Evolutionary conservation across 1,140 invertebrate species (phyloP).

Genomic region (Homarus americanus): DNA sequence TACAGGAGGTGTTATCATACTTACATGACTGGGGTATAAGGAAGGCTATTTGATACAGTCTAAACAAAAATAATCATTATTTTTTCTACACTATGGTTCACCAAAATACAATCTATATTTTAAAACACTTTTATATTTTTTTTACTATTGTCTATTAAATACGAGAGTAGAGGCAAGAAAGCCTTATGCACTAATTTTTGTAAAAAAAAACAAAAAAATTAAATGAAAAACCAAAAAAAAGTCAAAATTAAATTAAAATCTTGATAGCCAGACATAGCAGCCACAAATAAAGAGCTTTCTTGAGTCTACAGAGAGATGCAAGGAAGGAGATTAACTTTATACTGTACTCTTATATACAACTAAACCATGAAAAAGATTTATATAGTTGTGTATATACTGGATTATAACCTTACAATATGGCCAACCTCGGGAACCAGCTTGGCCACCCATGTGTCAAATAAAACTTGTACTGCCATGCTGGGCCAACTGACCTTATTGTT

Average conservation of each 20-base stretch:
- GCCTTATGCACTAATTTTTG: conserved; percentile 23
- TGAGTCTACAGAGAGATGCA: conserved; percentile 14
- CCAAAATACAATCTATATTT: conserved; percentile 12
- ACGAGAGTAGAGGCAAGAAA: conserved; percentile 32
- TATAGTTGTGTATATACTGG: too few species aligned
- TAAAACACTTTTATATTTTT: conserved; percentile 1
- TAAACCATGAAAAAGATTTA: conserved; percentile 14
- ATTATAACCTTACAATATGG: too few species aligned
- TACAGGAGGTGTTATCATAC: neutral
- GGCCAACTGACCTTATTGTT: too few species aligned
- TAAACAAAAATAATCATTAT: conserved; percentile 17
- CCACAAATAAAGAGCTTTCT: conserved; percentile 7
- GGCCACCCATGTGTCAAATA: too few species aligned
- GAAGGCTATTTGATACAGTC: neutral
- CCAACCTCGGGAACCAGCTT: too few species aligned
- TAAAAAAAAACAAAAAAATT: conserved; percentile 5
- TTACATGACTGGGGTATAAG: neutral
- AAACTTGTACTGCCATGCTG: too few species aligned
- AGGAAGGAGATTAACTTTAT: neutral
- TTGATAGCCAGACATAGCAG: conserved; percentile 31
- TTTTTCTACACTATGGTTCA: conserved; percentile 2
- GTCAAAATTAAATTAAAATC: too few species aligned
- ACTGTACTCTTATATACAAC: too few species aligned
- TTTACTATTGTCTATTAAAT: conserved; percentile 1
- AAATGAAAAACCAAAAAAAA: neutral